Evolutionary conservation across 2,888 invertebrate species (phyloP).

Genomic region (Orchesellides sinensis): DNA sequence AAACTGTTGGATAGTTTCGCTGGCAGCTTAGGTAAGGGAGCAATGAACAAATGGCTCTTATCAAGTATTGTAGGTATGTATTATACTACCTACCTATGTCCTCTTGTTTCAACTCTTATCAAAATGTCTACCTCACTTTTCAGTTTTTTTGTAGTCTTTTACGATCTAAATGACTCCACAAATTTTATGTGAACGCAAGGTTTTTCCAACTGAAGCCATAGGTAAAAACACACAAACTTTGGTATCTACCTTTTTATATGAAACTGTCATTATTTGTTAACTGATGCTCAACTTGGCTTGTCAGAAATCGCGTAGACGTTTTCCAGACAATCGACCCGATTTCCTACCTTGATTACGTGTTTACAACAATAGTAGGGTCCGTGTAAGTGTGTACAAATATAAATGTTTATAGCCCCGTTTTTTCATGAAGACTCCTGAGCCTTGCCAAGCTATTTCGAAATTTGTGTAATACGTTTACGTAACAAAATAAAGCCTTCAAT

Average conservation of each 20-base stretch:
- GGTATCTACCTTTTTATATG: slow-evolving; percentile 2
- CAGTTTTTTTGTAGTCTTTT: slow-evolving; percentile 24
- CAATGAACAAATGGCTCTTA: slow-evolving; percentile 22
- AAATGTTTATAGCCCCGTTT: too few species aligned
- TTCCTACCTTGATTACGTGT: not conserved
- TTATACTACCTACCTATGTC: too few species aligned
- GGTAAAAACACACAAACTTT: too few species aligned
- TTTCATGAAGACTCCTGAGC: too few species aligned
- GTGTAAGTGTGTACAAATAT: too few species aligned
- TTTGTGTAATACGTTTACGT: not conserved
- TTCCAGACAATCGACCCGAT: not conserved
- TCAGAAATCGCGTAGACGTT: slow-evolving; percentile 32
- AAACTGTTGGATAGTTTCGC: not conserved
- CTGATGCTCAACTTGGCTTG: slow-evolving; percentile 21
- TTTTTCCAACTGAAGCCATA: not conserved
- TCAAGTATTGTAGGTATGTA: too few species aligned
- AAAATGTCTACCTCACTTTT: slow-evolving; percentile 50
- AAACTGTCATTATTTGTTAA: slow-evolving; percentile 30
- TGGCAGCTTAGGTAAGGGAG: too few species aligned
- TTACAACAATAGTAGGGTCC: not conserved
- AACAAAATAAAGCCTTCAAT: too few species aligned
- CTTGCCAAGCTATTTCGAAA: not conserved
- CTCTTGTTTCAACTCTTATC: slow-evolving; percentile 42
- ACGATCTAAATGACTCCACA: slow-evolving; percentile 53
- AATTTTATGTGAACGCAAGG: not conserved